A percentile compares a stretch with the other conserved stretches of the same genome.
Conservation (phyloP, 2,797 vertebrate species). For the Malacoraja senta region DNA sequence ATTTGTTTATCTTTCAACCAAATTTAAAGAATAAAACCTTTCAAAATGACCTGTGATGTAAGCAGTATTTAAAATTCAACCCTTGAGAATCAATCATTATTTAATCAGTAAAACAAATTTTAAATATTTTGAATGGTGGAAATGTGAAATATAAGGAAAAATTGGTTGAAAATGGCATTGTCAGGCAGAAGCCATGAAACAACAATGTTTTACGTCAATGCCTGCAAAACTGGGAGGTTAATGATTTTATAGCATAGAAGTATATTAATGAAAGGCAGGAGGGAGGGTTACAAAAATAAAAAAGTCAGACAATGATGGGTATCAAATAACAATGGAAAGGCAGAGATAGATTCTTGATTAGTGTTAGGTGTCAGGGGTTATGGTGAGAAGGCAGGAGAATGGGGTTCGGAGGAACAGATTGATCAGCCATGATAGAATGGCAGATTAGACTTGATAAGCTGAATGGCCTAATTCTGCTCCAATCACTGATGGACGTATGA, state of each 20-base stretch:
- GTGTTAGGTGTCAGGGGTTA: background rate
- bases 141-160: background rate
- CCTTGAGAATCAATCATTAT: background rate
- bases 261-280: background rate
- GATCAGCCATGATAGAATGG: no score
- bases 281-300: background rate
- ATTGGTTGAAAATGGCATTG: background rate
- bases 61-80: background rate
- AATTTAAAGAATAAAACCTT: background rate
- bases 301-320: no score
- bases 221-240: background rate
- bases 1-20: constrained; percentile 7
- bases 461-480: no score
- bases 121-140: background rate
- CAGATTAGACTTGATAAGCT: no score
- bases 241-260: background rate
- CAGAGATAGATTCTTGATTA: no score
- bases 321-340: no score
- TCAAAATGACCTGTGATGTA: background rate
- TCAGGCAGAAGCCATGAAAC: background rate
- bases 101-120: background rate
- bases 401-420: no score
- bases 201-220: background rate
- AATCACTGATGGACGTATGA: no score
- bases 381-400: no score